Conservation (phyloP, 1,140 invertebrate genomes). For the Drosophila dunni region DNA sequence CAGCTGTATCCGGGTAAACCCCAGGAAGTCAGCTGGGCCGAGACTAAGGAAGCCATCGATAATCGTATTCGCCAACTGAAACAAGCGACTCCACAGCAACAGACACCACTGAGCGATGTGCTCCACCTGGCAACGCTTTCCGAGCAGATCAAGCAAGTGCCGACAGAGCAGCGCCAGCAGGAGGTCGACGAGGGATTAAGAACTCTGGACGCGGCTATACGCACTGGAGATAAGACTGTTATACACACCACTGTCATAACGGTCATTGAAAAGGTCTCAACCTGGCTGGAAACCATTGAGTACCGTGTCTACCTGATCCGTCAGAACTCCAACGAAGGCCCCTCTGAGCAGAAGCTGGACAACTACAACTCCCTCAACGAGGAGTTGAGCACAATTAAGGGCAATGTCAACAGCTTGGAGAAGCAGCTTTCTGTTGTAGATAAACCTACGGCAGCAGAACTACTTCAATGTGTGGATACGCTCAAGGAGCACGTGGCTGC, state of each 20-base stretch:
- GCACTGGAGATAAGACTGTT: constrained; percentile 87
- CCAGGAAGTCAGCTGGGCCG: constrained; percentile 33
- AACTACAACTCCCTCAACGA: constrained; percentile 84
- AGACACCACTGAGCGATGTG: constrained; percentile 84
- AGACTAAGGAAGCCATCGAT: constrained; percentile 71
- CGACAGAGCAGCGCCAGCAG: constrained; percentile 85
- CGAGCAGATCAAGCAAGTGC: constrained; percentile 86
- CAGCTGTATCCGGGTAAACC: constrained; percentile 72
- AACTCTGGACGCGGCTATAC: constrained; percentile 87
- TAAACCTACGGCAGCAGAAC: constrained; percentile 84
- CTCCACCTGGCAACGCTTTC: constrained; percentile 87
- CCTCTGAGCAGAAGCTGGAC: constrained; percentile 86
- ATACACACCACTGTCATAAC: constrained; percentile 90
- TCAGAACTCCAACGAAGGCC: constrained; percentile 86
- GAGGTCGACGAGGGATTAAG: constrained; percentile 87
- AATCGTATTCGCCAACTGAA: constrained; percentile 73
- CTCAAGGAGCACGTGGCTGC: constrained; percentile 86
- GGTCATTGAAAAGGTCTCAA: constrained; percentile 91
- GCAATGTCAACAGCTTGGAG: constrained; percentile 85
- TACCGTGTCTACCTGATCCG: constrained; percentile 89
- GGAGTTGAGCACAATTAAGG: constrained; percentile 83
- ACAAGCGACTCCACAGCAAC: constrained; percentile 63
- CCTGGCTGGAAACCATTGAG: constrained; percentile 93
- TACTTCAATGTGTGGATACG: constrained; percentile 85
- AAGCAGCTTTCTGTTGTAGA: constrained; percentile 84